A percentile compares a stretch with the other conserved stretches of the same genome.
Conservation (phyloP, 2,113 vertebrate species). For the Lagenorhynchus albirostris region DNA sequence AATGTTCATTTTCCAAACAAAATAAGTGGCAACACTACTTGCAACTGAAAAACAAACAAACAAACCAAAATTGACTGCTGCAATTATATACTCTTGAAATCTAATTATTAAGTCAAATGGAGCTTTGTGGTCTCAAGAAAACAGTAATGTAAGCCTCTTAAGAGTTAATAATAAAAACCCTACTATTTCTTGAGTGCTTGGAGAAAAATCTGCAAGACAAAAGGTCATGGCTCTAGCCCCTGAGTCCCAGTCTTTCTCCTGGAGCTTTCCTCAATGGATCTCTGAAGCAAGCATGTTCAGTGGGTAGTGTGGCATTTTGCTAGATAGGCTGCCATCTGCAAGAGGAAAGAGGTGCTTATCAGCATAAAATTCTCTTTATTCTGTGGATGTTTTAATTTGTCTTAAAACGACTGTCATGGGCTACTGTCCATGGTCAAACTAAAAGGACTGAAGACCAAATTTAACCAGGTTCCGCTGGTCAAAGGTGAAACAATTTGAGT, state of each 20-base stretch:
- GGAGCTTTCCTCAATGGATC: not conserved
- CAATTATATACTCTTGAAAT: not conserved
- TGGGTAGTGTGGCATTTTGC: not conserved
- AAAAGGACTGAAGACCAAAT: constrained; percentile 1
- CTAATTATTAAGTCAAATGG: not conserved
- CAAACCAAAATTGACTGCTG: not conserved
- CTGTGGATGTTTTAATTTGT: not conserved
- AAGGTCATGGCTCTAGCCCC: not conserved
- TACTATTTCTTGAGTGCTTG: not conserved
- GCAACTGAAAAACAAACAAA: not conserved
- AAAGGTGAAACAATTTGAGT: not conserved
- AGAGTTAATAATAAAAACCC: not conserved
- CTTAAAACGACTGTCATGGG: not conserved
- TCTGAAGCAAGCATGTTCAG: not conserved
- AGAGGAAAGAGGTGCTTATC: not conserved
- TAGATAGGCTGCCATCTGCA: not conserved
- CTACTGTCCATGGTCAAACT: not conserved
- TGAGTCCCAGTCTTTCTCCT: not conserved
- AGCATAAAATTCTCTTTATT: constrained; percentile 19
- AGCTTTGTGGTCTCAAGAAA: constrained; percentile 25
- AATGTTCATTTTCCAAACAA: not conserved
- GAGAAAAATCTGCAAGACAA: not conserved
- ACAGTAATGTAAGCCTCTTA: not conserved
- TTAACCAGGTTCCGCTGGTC: not conserved
- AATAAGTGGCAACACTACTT: not conserved